phyloP scores from a whole-genome alignment of 2,113 vertebrate species.

The Peromyscus polionotus region DNA sequence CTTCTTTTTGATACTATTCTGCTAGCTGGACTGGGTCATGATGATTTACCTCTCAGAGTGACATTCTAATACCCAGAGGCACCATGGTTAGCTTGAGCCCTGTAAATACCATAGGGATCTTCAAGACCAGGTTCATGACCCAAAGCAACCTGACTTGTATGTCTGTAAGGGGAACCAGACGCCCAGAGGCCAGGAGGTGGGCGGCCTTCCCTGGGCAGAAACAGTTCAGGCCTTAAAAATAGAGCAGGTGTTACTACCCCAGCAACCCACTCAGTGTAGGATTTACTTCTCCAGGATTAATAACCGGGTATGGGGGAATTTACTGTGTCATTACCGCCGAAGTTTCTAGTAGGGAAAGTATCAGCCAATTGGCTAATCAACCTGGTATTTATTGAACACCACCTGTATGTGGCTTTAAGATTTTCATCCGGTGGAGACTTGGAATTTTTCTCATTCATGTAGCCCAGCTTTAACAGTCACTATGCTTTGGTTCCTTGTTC shows the following conservation, averaged over 20 bases:
- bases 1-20: neutral
- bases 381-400: constrained; percentile 48
- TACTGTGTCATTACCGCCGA: constrained; percentile 16
- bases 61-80: neutral
- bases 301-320: constrained; percentile 48
- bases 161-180: neutral
- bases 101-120: neutral
- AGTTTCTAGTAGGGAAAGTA: constrained; percentile 56
- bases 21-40: neutral
- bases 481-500: neutral
- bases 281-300: constrained; percentile 48
- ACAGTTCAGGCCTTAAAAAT: constrained; percentile 21
- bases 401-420: constrained; percentile 9
- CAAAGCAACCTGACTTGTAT: neutral
- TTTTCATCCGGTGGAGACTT: neutral
- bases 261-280: neutral
- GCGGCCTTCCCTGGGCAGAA: neutral
- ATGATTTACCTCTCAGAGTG: neutral
- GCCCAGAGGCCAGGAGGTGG: neutral
- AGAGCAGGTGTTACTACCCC: neutral
- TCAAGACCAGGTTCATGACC: neutral
- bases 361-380: constrained; percentile 54
- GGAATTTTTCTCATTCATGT: neutral
- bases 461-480: too few relatives aligned
- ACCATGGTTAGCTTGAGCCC: neutral